phyloP scores from a whole-genome alignment of 2,888 invertebrate species.

The Clostera curtula region DNA sequence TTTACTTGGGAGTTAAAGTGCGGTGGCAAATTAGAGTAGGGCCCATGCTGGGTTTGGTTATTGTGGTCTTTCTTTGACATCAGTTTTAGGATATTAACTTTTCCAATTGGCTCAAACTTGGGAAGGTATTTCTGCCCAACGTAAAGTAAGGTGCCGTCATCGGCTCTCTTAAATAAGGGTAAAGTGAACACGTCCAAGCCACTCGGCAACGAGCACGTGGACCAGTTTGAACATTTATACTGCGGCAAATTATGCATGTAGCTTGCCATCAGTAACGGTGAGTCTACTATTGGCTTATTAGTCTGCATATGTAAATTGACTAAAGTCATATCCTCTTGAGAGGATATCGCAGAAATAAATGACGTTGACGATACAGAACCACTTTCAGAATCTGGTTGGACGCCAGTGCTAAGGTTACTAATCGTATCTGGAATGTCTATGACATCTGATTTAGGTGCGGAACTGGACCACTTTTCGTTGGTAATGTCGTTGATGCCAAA shows the following conservation, averaged over 20 bases:
- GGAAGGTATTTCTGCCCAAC: conserved; percentile 76
- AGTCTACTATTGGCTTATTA: conserved; percentile 92
- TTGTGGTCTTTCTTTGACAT: conserved; percentile 62
- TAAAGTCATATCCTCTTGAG: conserved; percentile 92
- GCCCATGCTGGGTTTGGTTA: conserved; percentile 55
- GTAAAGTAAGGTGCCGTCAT: conserved; percentile 84
- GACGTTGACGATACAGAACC: conserved; percentile 89
- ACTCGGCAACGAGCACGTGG: conserved; percentile 79
- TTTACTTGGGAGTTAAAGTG: conserved; percentile 67
- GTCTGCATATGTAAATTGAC: conserved; percentile 97
- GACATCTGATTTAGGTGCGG: conserved; percentile 49
- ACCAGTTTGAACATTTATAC: conserved; percentile 85
- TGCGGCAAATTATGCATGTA: conserved; percentile 95
- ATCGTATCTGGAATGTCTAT: conserved; percentile 54
- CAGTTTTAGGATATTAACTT: conserved; percentile 52
- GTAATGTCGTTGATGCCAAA: conserved; percentile 65
- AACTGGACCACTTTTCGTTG: conserved; percentile 57
- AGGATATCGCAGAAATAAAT: conserved; percentile 92
- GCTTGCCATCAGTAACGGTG: conserved; percentile 95
- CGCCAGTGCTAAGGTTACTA: conserved; percentile 56
- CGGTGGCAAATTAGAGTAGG: conserved; percentile 53
- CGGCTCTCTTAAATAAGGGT: conserved; percentile 85
- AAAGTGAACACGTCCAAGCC: conserved; percentile 86
- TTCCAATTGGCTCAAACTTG: conserved; percentile 51
- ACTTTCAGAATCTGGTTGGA: conserved; percentile 81